A percentile compares a stretch with the other conserved stretches of the same genome.
Evolutionary conservation across 2,888 invertebrate species (phyloP).

Genomic region (Eristalinus aeneus): DNA sequence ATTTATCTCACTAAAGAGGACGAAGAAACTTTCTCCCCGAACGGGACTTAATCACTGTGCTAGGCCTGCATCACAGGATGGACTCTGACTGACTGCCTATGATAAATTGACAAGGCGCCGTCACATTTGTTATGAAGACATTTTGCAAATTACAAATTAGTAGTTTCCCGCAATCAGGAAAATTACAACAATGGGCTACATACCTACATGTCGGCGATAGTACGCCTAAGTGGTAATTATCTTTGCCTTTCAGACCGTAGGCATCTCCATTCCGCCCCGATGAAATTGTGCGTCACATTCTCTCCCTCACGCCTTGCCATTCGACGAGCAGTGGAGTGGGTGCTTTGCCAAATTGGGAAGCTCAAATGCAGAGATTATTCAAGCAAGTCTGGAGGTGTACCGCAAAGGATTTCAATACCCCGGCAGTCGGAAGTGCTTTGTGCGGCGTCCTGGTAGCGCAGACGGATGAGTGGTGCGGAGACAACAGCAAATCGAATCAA

Average conservation of each 20-base stretch:
- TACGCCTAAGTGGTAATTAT: constrained; percentile 62
- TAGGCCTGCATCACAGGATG: constrained; percentile 30
- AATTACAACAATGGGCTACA: constrained; percentile 53
- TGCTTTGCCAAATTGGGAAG: constrained; percentile 45
- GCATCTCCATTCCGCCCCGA: constrained; percentile 8
- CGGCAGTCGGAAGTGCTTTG: not conserved
- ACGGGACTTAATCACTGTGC: constrained; percentile 61
- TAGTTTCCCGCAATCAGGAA: constrained; percentile 58
- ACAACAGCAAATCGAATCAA: constrained; percentile 41
- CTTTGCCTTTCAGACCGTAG: constrained; percentile 39
- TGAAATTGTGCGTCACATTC: constrained; percentile 19
- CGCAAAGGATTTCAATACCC: constrained; percentile 53
- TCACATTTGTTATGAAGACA: constrained; percentile 65
- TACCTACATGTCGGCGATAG: constrained; percentile 17
- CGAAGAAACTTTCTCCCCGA: constrained; percentile 43
- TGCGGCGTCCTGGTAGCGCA: not conserved
- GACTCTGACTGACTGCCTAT: constrained; percentile 45
- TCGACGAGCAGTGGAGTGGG: not conserved
- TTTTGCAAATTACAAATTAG: constrained; percentile 69
- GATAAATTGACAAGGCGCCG: constrained; percentile 60
- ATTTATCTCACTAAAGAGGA: constrained; percentile 52
- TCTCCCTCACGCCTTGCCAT: not conserved
- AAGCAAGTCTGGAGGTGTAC: constrained; percentile 26
- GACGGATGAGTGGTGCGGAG: constrained; percentile 11
- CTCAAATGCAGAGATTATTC: constrained; percentile 49